phyloP scores from a whole-genome alignment of 2,797 vertebrate species.

The Sebastes iracundus region DNA sequence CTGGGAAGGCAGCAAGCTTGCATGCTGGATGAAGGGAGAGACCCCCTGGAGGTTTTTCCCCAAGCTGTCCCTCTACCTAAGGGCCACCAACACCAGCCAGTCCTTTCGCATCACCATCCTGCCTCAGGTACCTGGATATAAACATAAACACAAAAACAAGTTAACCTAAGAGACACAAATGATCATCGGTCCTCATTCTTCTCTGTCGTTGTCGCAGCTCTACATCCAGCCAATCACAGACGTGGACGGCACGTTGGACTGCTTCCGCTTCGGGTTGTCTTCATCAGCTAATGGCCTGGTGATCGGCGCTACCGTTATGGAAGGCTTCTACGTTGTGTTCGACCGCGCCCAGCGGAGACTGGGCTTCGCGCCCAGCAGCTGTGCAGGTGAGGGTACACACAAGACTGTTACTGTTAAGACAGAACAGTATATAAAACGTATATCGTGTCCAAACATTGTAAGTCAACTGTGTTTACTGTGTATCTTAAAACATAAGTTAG shows the following conservation, averaged over 20 bases:
- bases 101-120: slow-evolving; percentile 94
- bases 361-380: slow-evolving; percentile 92
- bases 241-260: slow-evolving; percentile 86
- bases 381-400: slow-evolving; percentile 86
- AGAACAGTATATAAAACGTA: neutral
- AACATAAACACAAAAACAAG: neutral
- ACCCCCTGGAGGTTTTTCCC: slow-evolving; percentile 94
- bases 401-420: neutral
- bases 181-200: neutral
- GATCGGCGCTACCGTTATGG: slow-evolving; percentile 97
- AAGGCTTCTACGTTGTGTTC: slow-evolving; percentile 96
- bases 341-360: slow-evolving; percentile 89
- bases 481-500: neutral
- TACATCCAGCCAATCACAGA: slow-evolving; percentile 92
- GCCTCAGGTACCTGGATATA: slow-evolving; percentile 87
- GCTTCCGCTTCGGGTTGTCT: slow-evolving; percentile 93
- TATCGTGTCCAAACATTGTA: neutral
- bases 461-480: neutral
- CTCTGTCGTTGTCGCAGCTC: slow-evolving; percentile 79
- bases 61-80: slow-evolving; percentile 94
- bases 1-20: slow-evolving; percentile 93
- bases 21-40: slow-evolving; percentile 92
- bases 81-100: slow-evolving; percentile 91
- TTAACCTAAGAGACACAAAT: neutral
- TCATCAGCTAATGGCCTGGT: slow-evolving; percentile 90